Base-by-base conservation (phyloP, 1,140 invertebrate genomes). In the Planococcus citri region DNA sequence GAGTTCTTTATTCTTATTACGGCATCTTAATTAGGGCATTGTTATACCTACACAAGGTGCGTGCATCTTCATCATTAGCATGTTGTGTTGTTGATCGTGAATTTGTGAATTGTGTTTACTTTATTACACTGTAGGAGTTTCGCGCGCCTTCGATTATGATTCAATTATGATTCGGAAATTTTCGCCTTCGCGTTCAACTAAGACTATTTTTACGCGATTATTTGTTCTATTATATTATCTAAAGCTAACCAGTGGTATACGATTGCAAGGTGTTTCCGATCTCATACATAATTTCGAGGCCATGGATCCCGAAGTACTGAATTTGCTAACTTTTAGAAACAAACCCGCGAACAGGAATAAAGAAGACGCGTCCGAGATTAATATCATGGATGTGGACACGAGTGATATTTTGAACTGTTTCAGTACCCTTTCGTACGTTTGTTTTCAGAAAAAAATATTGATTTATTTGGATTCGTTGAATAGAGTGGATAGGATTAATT, bases 381-480 rank as follows among this genome's bases (percentile, higher is more conserved):
- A 61, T 22, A 33, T 61, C 61, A 67, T 64, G 60, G 60, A 64
- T 12, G 21, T 64, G 60, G 60, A 64, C 22, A 64, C 60, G 10
- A 64, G 60, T 21, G 68, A 71, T 51, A 38, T 71, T 57, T 12
- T 69, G 27, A 68, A 20, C 9, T 71, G 70, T 10, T 29, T 71
- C 41, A 24, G 51, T 25, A 27, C 70, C 41, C 4, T 69, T 25
- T 69, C 67, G 24, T 71, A 71, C 57, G 51, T 67, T 21, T 71
- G 70, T 27, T 14, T 71, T 10, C 70, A 71, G 57, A 68, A 68
- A 20, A 71, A 71, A 27, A 71, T 68, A 17, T 57, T 51, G 0
- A 57, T 71, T 20, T 71, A 71, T 33, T 33, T 71, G 68, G 70
- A 71, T 67, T 68, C 70, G 1, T 21, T 71, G 14, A 71, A 71